phyloP scores from a whole-genome alignment of 2,113 vertebrate genomes.

The Peromyscus maniculatus region DNA sequence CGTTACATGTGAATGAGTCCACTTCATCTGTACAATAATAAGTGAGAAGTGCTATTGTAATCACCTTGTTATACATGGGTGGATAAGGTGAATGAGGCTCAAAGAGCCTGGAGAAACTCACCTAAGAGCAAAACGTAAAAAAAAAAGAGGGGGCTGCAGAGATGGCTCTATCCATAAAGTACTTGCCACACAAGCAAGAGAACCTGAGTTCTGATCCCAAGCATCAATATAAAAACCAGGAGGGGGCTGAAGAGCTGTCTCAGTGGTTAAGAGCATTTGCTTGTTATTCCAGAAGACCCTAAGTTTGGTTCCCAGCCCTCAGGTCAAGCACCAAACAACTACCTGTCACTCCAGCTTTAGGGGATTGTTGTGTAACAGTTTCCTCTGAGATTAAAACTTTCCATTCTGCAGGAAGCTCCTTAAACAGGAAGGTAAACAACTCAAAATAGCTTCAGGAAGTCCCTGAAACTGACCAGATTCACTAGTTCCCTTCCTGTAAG shows the following conservation, averaged over 20 bases:
- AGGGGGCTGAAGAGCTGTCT: background rate
- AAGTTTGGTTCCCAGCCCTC: background rate
- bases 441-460: background rate
- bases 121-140: background rate
- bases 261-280: background rate
- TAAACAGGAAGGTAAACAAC: background rate
- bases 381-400: background rate
- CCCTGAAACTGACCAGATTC: background rate
- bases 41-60: background rate
- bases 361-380: background rate
- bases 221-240: background rate
- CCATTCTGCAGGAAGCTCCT: background rate
- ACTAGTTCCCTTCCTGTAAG: too few species aligned
- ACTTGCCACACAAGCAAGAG: background rate
- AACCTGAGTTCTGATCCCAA: background rate
- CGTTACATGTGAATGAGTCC: background rate
- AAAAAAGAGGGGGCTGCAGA: too few species aligned
- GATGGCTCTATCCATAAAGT: background rate
- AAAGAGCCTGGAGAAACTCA: background rate
- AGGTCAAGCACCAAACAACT: background rate
- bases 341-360: background rate
- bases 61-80: background rate
- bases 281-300: background rate
- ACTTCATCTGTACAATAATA: background rate
- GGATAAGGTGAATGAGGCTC: background rate